A percentile compares a stretch with the other conserved stretches of the same genome.
Conservation (phyloP, 2,888 invertebrate genomes). For the Ophion obscuratus region DNA sequence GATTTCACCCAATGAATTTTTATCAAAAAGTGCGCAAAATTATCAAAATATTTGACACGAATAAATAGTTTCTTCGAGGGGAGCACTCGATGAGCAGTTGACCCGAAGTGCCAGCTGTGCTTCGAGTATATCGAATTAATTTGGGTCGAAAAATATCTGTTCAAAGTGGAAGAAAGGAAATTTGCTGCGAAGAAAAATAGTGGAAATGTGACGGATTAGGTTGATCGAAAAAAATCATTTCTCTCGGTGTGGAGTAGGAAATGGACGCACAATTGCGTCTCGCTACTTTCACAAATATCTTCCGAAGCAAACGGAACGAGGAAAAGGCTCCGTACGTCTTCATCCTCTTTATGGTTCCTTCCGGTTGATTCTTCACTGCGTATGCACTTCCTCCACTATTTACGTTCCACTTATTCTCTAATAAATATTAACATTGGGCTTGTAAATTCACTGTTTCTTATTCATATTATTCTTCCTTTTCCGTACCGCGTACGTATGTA, state of each 20-base stretch:
- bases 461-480: constrained; percentile 33
- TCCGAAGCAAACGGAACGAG: constrained; percentile 42
- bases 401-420: constrained; percentile 56
- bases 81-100: too few species aligned
- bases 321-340: constrained; percentile 28
- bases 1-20: too few species aligned
- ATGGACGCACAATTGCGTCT: constrained; percentile 23
- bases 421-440: constrained; percentile 43
- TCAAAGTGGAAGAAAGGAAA: not conserved
- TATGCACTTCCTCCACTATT: constrained; percentile 31
- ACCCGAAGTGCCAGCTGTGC: too few species aligned
- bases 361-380: constrained; percentile 34
- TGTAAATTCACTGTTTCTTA: constrained; percentile 23
- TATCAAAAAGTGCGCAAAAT: too few species aligned
- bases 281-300: constrained; percentile 28
- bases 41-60: too few species aligned
- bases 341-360: constrained; percentile 44
- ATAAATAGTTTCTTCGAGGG: too few species aligned
- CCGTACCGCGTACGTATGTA: not conserved
- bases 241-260: not conserved
- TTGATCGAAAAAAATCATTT: not conserved
- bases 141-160: not conserved
- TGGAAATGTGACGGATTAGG: not conserved
- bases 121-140: too few species aligned
- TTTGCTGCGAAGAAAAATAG: not conserved